Evolutionary conservation across 2,797 vertebrate genomes (phyloP).

Genomic region (Eulemur coronatus): DNA sequence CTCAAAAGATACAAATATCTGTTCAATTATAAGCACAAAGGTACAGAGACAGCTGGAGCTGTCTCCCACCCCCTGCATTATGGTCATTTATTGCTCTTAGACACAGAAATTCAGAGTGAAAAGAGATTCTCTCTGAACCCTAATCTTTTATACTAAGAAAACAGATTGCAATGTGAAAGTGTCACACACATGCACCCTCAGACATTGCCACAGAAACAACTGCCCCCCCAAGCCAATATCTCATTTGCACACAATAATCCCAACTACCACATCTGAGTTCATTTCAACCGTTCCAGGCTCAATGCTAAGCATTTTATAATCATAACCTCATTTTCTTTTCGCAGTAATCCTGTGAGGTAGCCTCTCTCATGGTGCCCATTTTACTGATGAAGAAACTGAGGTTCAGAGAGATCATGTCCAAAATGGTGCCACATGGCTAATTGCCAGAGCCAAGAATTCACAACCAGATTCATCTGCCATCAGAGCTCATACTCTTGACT

Average conservation of each 20-base stretch:
- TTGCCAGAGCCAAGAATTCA: not conserved
- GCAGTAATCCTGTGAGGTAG: not conserved
- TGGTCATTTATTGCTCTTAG: not conserved
- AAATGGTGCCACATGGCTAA: not conserved
- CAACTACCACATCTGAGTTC: not conserved
- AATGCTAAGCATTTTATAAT: not conserved
- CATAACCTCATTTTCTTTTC: not conserved
- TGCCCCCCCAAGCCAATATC: not conserved
- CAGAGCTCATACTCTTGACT: not conserved
- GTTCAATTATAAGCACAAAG: not conserved
- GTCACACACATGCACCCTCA: not conserved
- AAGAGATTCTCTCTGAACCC: not conserved
- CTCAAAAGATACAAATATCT: not conserved
- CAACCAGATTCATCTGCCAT: not conserved
- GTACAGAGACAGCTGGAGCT: not conserved
- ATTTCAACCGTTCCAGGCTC: not conserved
- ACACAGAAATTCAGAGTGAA: not conserved
- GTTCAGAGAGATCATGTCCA: not conserved
- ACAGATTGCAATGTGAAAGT: not conserved
- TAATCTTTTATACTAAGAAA: not conserved
- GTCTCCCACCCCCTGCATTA: not conserved
- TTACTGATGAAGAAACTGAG: conserved; percentile 47
- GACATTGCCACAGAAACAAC: not conserved
- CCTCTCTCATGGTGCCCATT: not conserved
- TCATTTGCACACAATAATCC: not conserved